Conservation (phyloP, 2,797 vertebrate genomes). For the Acanthopagrus latus region DNA sequence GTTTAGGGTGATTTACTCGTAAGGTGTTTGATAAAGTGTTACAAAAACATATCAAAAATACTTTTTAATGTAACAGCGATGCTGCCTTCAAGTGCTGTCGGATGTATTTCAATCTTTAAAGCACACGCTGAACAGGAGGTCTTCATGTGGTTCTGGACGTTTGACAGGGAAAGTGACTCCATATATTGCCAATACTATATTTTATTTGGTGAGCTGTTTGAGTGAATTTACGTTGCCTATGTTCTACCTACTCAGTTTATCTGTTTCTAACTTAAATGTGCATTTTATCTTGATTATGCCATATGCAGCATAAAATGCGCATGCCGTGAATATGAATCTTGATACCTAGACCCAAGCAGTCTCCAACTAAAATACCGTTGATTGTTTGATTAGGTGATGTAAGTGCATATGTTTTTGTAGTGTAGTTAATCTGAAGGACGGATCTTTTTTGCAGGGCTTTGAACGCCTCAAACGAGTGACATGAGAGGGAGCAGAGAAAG, state of each 20-base stretch:
- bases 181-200: background rate
- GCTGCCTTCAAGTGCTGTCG: slow-evolving; percentile 24
- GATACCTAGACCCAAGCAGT: background rate
- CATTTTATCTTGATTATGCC: background rate
- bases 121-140: background rate
- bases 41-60: slow-evolving; percentile 1
- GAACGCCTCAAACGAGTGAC: slow-evolving; percentile 48
- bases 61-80: background rate
- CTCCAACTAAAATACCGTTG: background rate
- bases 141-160: background rate
- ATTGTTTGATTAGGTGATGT: background rate
- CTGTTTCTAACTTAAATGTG: background rate
- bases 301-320: background rate
- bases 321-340: background rate
- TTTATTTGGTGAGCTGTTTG: background rate
- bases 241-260: background rate
- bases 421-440: background rate
- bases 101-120: background rate
- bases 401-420: slow-evolving; percentile 24
- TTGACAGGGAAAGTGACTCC: background rate
- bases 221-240: background rate
- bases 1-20: background rate
- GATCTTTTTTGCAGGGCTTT: slow-evolving; percentile 8
- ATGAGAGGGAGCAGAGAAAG: background rate
- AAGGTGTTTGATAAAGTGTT: background rate